Evolutionary conservation across 2,797 vertebrate genomes (phyloP).

Genomic region (Tarsius wallacei): DNA sequence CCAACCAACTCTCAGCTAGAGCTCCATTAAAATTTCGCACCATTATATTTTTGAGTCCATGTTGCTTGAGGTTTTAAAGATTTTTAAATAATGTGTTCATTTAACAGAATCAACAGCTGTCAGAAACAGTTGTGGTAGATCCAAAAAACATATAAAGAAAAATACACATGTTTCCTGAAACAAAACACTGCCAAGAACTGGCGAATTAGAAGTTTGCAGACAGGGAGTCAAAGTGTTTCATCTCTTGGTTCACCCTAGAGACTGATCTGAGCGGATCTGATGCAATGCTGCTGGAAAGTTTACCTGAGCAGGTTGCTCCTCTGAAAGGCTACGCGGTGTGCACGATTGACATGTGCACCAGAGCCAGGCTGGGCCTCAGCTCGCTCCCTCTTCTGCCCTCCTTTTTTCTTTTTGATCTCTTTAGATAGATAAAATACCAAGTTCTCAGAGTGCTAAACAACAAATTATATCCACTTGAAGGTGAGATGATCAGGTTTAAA

Average conservation of each 20-base stretch:
- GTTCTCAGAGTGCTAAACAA: slow-evolving; percentile 67
- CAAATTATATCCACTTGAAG: slow-evolving; percentile 64
- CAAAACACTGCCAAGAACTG: slow-evolving; percentile 90
- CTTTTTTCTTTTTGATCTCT: slow-evolving; percentile 39
- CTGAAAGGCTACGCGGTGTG: background rate
- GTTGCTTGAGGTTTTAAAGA: slow-evolving; percentile 86
- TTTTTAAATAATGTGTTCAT: slow-evolving; percentile 89
- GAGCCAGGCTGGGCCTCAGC: slow-evolving; percentile 24
- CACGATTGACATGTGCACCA: background rate
- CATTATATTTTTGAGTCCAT: slow-evolving; percentile 81
- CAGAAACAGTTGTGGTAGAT: slow-evolving; percentile 91
- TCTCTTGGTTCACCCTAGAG: slow-evolving; percentile 83
- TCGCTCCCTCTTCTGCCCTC: background rate
- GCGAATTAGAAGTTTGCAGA: slow-evolving; percentile 88
- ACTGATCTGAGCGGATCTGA: slow-evolving; percentile 82
- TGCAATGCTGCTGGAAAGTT: slow-evolving; percentile 84
- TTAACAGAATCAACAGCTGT: slow-evolving; percentile 93
- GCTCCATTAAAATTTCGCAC: slow-evolving; percentile 83
- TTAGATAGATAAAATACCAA: slow-evolving; percentile 57
- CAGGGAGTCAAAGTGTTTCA: slow-evolving; percentile 84
- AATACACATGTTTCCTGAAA: slow-evolving; percentile 89
- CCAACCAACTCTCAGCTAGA: slow-evolving; percentile 70
- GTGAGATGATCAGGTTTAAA: slow-evolving; percentile 83
- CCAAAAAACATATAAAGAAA: slow-evolving; percentile 90
- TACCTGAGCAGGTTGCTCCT: slow-evolving; percentile 85